Evolutionary conservation across 1,140 invertebrate genomes (phyloP), one percentile per base, ranked within the genome.

Genomic region (Leptestheria dahalacensis): DNA sequence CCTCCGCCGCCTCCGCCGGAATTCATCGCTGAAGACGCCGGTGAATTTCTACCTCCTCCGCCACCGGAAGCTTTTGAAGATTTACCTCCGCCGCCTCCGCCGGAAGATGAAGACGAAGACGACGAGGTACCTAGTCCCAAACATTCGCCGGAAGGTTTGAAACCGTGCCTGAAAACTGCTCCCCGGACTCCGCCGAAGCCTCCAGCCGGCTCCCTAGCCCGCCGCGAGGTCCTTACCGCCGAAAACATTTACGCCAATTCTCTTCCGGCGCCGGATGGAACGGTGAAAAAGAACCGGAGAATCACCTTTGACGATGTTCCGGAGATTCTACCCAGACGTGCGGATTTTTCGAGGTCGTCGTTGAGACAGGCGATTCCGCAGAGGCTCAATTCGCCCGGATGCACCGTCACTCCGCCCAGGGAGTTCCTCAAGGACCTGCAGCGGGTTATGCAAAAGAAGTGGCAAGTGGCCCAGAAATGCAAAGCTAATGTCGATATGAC

Each of bases 381-480:
- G 21, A 61, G 57, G 41, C 48, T 51, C 1, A 60, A 61, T 57
- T 26, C 47, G 25, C 52, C 51, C 51, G 51, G 55, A 3, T 64
- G 76, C 78, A 47, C 79, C 59, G 84, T 68, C 10, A 68, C 87
- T 65, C 87, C 88, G 1, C 86, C 88, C 0, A 79, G 80, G 3
- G 85, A 87, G 49, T 93, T 94, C 65, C 73, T 93, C 9, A 84
- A 84, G 67, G 89, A 93, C 71, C 73, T 93, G 6, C 88, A 93
- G 65, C 75, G 88, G 50, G 89, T 93, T 0, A 92, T 93, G 86
- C 79, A 86, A 52, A 91, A 92, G 64, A 94, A 94, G 67, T 92
- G 90, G 89, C 87, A 91, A 41, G 64, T 91, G 1, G 87, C 88
- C 0, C 88, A 94, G 64, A 92, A 92, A 66, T 91, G 90, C 67